Conservation (phyloP, 2,113 vertebrate species). For the Microtus richardsoni region DNA sequence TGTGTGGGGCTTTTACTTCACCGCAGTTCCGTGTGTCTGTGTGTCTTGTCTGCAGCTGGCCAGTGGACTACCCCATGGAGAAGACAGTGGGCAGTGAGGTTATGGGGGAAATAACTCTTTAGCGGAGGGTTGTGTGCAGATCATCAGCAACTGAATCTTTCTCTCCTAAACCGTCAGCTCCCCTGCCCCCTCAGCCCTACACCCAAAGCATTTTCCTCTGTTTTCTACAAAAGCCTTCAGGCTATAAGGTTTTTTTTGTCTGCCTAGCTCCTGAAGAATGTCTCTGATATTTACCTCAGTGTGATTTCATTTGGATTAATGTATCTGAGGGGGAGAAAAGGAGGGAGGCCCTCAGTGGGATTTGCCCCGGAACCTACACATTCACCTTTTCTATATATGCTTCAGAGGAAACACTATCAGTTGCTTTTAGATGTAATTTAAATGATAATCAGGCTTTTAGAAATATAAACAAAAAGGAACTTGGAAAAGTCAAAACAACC, state of each 20-base stretch:
- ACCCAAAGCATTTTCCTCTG: neutral
- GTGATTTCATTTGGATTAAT: conserved; percentile 56
- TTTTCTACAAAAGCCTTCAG: neutral
- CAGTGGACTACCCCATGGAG: neutral
- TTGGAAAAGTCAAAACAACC: conserved; percentile 30
- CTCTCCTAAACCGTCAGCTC: neutral
- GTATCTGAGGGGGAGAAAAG: neutral
- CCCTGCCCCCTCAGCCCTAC: neutral
- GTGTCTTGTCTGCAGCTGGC: neutral
- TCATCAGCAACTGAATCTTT: neutral
- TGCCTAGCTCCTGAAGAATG: neutral
- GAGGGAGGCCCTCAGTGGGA: neutral
- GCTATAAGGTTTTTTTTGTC: neutral
- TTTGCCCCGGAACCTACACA: conserved; percentile 10
- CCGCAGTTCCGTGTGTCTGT: neutral
- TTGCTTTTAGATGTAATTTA: conserved; percentile 64
- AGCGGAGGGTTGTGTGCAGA: neutral
- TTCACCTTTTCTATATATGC: neutral
- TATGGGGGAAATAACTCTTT: neutral
- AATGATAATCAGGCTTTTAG: conserved; percentile 65
- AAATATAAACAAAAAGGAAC: conserved; percentile 36
- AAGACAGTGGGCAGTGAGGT: neutral
- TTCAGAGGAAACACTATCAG: conserved; percentile 24
- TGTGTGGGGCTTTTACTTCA: neutral
- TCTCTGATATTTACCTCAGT: conserved; percentile 50